These are phyloP conservation scores for Cataglyphis hispanica DNA, from an alignment of 1,140 invertebrate genomes.

Conservation along the genomic window DNA sequence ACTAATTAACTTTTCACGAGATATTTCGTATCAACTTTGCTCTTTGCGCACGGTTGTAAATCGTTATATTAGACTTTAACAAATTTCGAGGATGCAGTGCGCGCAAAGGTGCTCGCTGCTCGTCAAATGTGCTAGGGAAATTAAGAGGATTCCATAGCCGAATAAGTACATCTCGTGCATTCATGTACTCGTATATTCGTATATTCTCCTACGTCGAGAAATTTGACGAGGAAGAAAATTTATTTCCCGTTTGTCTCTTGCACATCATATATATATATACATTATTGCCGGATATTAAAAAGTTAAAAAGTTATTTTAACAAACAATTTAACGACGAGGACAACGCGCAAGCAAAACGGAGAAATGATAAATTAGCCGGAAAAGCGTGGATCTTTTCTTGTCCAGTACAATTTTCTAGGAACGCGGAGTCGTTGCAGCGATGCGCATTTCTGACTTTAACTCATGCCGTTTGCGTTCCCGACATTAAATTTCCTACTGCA, in stretches of 20 bases:
- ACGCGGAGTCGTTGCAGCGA: not conserved
- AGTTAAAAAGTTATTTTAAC: not conserved
- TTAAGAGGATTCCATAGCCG: conserved; percentile 27
- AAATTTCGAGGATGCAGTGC: conserved; percentile 34
- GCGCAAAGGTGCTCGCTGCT: conserved; percentile 10
- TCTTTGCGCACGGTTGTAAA: conserved; percentile 29
- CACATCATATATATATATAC: not conserved
- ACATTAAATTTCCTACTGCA: conserved; percentile 1
- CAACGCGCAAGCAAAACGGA: not conserved
- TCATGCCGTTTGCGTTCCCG: not conserved
- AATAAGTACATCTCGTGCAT: conserved; percentile 14
- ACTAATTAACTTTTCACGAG: conserved; percentile 36
- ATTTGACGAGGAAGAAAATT: conserved; percentile 13
- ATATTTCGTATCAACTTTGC: conserved; percentile 48
- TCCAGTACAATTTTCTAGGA: conserved; percentile 3
- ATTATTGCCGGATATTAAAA: not conserved
- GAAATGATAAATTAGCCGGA: not conserved
- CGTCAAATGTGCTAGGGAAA: conserved; percentile 36
- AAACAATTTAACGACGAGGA: not conserved
- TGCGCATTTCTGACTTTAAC: conserved; percentile 9
- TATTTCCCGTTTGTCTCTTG: not conserved
- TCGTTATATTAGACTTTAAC: conserved; percentile 55
- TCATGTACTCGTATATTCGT: not conserved
- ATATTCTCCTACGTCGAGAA: not conserved
- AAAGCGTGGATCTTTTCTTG: not conserved